phyloP scores from a whole-genome alignment of 2,888 invertebrate genomes.

The Ethmia dodecea region DNA sequence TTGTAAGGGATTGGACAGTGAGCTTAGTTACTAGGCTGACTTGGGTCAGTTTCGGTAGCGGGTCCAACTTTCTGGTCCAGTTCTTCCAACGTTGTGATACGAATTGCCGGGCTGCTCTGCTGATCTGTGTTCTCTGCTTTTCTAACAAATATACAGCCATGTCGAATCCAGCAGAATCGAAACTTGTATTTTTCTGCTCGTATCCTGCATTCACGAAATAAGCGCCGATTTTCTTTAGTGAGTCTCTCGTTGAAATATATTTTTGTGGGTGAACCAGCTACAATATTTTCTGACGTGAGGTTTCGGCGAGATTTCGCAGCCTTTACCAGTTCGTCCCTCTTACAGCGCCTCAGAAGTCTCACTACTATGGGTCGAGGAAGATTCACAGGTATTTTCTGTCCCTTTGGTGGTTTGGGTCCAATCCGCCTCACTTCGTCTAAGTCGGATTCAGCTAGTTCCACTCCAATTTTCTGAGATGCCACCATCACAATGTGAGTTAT shows the following conservation, averaged over 20 bases:
- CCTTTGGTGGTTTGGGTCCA: too few species aligned
- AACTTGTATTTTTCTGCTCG: background rate
- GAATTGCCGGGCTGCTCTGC: too few species aligned
- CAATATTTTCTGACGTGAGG: background rate
- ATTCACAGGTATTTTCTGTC: too few species aligned
- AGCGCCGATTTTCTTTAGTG: background rate
- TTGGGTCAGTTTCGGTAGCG: too few species aligned
- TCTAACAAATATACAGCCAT: background rate
- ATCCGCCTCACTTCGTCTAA: background rate
- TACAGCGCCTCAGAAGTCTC: background rate
- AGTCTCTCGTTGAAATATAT: conserved; percentile 1
- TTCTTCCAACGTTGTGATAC: too few species aligned
- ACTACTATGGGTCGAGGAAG: conserved; percentile 1
- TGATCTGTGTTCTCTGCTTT: background rate
- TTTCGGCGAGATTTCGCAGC: background rate
- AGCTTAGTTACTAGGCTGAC: too few species aligned
- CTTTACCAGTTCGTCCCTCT: background rate
- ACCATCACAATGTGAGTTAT: background rate
- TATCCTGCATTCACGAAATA: background rate
- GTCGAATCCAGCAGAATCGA: background rate
- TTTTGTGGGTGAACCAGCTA: background rate
- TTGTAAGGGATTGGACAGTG: too few species aligned
- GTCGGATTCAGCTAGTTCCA: background rate
- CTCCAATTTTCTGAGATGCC: background rate
- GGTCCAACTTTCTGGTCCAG: too few species aligned